Percentiles rank a stretch among this genome's conserved stretches.
phyloP scores from a whole-genome alignment of 2,888 invertebrate species.

The Halictus ligatus region DNA sequence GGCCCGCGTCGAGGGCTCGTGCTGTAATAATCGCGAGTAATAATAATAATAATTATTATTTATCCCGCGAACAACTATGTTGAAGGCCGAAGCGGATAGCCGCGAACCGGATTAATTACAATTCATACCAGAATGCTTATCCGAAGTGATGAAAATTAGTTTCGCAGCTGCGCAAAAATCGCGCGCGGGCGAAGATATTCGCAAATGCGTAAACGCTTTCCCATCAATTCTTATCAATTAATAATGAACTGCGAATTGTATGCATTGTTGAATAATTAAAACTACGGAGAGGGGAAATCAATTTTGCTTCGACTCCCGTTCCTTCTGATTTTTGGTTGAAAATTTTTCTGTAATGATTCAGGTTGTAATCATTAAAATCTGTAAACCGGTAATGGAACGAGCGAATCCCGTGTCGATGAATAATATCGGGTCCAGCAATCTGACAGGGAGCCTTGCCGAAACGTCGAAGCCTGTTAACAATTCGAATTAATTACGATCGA shows the following conservation, averaged over 20 bases:
- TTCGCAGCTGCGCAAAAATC: neutral
- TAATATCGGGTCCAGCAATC: neutral
- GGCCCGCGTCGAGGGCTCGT: neutral
- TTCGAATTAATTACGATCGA: constrained; percentile 23
- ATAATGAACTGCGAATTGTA: too few species aligned
- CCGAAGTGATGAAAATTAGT: neutral
- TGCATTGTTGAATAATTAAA: neutral
- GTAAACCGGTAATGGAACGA: neutral
- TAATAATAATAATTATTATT: constrained; percentile 4
- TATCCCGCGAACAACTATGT: constrained; percentile 2
- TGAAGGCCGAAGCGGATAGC: neutral
- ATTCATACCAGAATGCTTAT: constrained; percentile 1
- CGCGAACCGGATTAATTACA: neutral
- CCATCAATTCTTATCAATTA: too few species aligned
- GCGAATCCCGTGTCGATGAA: neutral
- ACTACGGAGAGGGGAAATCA: neutral
- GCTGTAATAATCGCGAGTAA: constrained; percentile 1
- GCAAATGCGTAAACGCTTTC: too few species aligned
- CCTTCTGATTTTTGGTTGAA: neutral
- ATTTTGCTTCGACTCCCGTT: neutral
- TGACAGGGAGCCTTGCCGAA: neutral
- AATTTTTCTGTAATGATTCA: neutral
- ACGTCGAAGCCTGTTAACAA: constrained; percentile 1
- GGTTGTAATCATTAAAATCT: neutral
- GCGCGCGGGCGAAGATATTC: neutral